Percentiles rank a stretch among this genome's conserved stretches.
These are phyloP conservation scores for Strix uralensis DNA, from an alignment of 2,113 vertebrate genomes.

Conservation along the genomic window DNA sequence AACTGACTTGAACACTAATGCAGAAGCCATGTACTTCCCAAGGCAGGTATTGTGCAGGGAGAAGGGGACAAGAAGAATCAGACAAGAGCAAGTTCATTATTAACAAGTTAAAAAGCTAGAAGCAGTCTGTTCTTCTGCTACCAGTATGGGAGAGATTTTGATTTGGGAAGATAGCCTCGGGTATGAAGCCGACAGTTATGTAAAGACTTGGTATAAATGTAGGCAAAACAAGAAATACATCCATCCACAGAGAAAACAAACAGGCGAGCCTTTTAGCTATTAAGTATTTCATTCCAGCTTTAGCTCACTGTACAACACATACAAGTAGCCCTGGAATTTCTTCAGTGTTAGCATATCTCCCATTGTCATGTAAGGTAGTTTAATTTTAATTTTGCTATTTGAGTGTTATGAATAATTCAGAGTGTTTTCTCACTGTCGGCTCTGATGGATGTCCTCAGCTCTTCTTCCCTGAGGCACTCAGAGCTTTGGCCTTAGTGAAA, in stretches of 20 bases:
- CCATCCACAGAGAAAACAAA: neutral
- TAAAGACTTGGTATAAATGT: neutral
- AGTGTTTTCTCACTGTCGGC: conserved; percentile 34
- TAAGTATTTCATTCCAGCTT: neutral
- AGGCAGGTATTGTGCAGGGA: neutral
- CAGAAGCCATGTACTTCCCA: conserved; percentile 25
- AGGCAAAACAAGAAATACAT: neutral
- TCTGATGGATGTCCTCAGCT: conserved; percentile 4
- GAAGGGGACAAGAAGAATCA: conserved; percentile 15
- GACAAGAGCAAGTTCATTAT: conserved; percentile 3
- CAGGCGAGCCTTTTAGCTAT: neutral
- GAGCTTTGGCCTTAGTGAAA: neutral
- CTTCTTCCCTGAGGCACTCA: neutral
- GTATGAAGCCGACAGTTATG: neutral
- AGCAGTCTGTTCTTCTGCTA: neutral
- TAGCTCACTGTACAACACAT: neutral
- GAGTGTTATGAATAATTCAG: conserved; percentile 58
- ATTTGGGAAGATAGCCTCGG: neutral
- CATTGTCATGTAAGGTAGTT: conserved; percentile 42
- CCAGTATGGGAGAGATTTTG: neutral
- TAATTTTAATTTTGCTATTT: conserved; percentile 59
- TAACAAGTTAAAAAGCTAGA: conserved; percentile 27
- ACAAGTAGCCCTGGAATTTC: neutral
- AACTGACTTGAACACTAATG: conserved; percentile 35
- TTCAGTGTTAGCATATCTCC: conserved; percentile 6